Evolutionary conservation across 2,113 vertebrate species (phyloP).

Genomic region (Brachyhypopomus gauderio): DNA sequence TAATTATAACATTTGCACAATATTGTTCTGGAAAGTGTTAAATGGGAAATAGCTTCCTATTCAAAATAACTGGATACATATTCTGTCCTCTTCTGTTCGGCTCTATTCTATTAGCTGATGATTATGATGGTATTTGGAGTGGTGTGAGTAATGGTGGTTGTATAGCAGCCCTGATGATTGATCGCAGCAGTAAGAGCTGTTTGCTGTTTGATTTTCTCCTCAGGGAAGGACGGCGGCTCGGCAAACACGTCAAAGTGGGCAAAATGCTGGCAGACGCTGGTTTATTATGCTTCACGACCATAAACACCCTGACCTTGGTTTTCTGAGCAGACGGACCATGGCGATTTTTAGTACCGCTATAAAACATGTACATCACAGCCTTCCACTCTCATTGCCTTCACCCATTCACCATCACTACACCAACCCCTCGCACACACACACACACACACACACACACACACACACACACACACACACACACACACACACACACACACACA

Average conservation of each 20-base stretch:
- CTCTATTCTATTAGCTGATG: not conserved
- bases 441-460: slow-evolving; percentile 17
- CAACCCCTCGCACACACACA: slow-evolving; percentile 32
- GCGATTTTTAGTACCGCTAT: slow-evolving; percentile 76
- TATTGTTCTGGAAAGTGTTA: not conserved
- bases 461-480: slow-evolving; percentile 10
- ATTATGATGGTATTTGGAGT: slow-evolving; percentile 6
- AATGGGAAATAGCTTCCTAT: not conserved
- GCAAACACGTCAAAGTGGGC: slow-evolving; percentile 72
- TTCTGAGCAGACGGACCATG: slow-evolving; percentile 76
- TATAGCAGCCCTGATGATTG: slow-evolving; percentile 13
- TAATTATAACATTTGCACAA: not conserved
- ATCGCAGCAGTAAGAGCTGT: not conserved
- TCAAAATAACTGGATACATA: not conserved
- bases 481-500: slow-evolving; percentile 29
- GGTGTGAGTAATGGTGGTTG: slow-evolving; percentile 23
- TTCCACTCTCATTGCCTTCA: slow-evolving; percentile 25
- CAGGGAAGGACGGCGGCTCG: slow-evolving; percentile 51
- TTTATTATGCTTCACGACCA: slow-evolving; percentile 77
- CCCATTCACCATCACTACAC: slow-evolving; percentile 21
- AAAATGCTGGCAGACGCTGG: slow-evolving; percentile 67
- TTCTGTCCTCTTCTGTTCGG: not conserved
- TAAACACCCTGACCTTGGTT: slow-evolving; percentile 82
- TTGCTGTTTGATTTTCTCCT: slow-evolving; percentile 45
- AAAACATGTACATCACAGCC: slow-evolving; percentile 75